A percentile compares a stretch with the other conserved stretches of the same genome.
These are phyloP conservation scores for Ashinkailepas kermadecensis DNA, from an alignment of 2,888 invertebrate genomes.

Conservation along the genomic window DNA sequence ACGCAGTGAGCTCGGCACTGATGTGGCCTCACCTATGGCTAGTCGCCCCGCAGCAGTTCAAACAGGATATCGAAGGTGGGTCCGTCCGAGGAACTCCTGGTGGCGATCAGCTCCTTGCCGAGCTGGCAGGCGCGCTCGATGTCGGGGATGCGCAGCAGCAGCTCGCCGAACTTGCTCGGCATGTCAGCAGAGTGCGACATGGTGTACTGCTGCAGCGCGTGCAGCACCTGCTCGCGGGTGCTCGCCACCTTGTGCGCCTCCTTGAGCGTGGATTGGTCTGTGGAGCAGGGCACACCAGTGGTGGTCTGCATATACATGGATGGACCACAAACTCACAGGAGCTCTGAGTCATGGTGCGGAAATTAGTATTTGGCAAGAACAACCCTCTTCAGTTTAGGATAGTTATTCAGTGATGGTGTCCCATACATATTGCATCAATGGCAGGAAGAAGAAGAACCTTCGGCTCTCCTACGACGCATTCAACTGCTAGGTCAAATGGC, in stretches of 20 bases:
- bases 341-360: too few relatives aligned
- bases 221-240: constrained; percentile 87
- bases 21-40: too few relatives aligned
- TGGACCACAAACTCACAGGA: too few relatives aligned
- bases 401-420: too few relatives aligned
- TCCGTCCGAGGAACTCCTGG: constrained; percentile 68
- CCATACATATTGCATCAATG: too few relatives aligned
- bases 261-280: constrained; percentile 82
- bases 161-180: constrained; percentile 90
- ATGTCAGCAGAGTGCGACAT: constrained; percentile 81
- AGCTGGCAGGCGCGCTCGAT: constrained; percentile 90
- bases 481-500: too few relatives aligned
- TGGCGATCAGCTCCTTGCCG: constrained; percentile 80
- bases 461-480: too few relatives aligned
- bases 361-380: too few relatives aligned
- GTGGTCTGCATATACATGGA: too few relatives aligned
- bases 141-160: constrained; percentile 86
- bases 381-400: too few relatives aligned
- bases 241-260: constrained; percentile 90
- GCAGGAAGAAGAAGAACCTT: too few relatives aligned
- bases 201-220: constrained; percentile 86
- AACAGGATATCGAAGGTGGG: constrained; percentile 78
- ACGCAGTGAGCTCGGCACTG: too few relatives aligned
- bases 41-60: constrained; percentile 84
- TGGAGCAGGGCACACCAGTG: constrained; percentile 28